phyloP scores from a whole-genome alignment of 1,140 invertebrate species.

The Schlechtendalia chinensis region DNA sequence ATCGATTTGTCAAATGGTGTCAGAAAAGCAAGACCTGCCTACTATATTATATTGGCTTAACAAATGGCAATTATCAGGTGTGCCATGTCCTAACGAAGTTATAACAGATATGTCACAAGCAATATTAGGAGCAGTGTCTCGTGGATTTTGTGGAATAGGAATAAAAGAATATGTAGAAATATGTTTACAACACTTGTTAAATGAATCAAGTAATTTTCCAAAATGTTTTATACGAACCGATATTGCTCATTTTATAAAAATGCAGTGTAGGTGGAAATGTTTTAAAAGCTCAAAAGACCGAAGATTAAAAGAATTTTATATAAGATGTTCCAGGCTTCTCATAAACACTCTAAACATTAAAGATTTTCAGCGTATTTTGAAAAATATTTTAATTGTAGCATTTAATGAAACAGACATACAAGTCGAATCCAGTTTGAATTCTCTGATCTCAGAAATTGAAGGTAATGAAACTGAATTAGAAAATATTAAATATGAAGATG shows the following conservation, averaged over 20 bases:
- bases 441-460: not conserved
- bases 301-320: not conserved
- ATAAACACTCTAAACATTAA: not conserved
- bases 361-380: not conserved
- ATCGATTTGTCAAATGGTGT: not conserved
- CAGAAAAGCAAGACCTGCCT: not conserved
- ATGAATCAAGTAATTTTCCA: not conserved
- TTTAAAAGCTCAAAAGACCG: not conserved
- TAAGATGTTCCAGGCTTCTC: not conserved
- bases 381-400: not conserved
- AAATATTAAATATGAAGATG: not conserved
- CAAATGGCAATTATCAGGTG: not conserved
- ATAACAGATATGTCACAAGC: not conserved
- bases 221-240: not conserved
- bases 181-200: not conserved
- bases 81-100: not conserved
- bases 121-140: not conserved
- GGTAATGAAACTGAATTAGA: not conserved
- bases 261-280: slow-evolving; percentile 6
- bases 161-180: not conserved
- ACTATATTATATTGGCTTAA: not conserved
- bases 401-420: not conserved
- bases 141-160: not conserved
- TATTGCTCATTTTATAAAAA: slow-evolving; percentile 1
- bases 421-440: not conserved